Evolutionary conservation across 2,113 vertebrate species (phyloP).

Genomic region (Hippocampus zosterae): DNA sequence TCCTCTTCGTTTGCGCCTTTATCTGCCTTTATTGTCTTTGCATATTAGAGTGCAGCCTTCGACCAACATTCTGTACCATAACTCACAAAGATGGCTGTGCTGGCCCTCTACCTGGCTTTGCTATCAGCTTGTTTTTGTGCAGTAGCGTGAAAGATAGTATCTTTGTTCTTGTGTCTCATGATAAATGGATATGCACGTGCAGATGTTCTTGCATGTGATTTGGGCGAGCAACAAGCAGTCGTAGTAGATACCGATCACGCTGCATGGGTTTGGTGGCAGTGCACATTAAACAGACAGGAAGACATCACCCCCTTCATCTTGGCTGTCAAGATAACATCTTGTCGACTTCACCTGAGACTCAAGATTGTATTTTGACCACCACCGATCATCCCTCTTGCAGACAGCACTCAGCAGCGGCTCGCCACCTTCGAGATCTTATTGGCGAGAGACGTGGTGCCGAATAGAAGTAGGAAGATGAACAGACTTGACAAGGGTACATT

Average conservation of each 20-base stretch:
- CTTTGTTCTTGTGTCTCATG: background rate
- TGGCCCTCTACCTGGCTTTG: conserved; percentile 8
- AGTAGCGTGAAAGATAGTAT: conserved; percentile 36
- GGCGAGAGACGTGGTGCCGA: conserved; percentile 34
- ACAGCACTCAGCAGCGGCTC: conserved; percentile 10
- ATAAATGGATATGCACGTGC: conserved; percentile 29
- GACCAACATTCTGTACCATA: conserved; percentile 26
- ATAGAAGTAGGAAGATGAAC: conserved; percentile 37
- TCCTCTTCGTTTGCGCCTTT: conserved; percentile 48
- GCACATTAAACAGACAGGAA: conserved; percentile 36
- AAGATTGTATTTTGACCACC: conserved; percentile 62
- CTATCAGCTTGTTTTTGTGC: conserved; percentile 35
- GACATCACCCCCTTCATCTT: conserved; percentile 36
- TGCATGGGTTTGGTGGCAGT: background rate
- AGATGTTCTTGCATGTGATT: conserved; percentile 27
- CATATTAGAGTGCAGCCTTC: conserved; percentile 36
- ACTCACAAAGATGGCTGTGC: conserved; percentile 15
- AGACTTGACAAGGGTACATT: conserved; percentile 6
- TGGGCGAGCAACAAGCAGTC: conserved; percentile 25
- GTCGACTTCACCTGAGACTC: conserved; percentile 57
- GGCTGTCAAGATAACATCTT: conserved; percentile 41
- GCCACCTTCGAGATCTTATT: conserved; percentile 36
- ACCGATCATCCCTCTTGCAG: conserved; percentile 44
- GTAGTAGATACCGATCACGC: conserved; percentile 33
- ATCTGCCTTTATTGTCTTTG: conserved; percentile 44